These are phyloP conservation scores for Odocoileus virginianus DNA, from an alignment of 2,113 vertebrate species.

Conservation along the genomic window DNA sequence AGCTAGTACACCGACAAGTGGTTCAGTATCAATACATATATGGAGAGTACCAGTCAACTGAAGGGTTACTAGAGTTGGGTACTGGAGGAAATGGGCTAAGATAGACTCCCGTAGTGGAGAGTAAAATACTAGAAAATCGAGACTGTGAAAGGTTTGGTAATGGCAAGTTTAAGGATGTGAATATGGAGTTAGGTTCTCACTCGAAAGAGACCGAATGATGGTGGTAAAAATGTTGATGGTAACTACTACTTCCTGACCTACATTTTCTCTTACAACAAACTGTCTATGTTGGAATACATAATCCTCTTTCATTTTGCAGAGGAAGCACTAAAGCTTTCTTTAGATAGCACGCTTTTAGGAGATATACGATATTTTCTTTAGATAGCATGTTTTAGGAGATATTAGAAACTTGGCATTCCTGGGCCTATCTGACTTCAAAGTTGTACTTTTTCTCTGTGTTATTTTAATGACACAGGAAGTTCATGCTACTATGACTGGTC, in stretches of 20 bases:
- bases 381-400: neutral
- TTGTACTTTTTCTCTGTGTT: neutral
- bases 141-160: neutral
- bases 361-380: neutral
- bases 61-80: neutral
- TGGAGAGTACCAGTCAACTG: neutral
- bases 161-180: neutral
- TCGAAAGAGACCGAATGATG: neutral
- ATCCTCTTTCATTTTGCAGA: neutral
- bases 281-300: neutral
- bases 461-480: neutral
- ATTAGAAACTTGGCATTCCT: neutral
- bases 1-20: neutral
- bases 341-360: neutral
- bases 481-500: neutral
- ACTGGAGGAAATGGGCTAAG: neutral
- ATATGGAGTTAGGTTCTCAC: neutral
- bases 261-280: neutral
- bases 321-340: neutral
- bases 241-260: neutral
- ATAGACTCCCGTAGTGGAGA: neutral
- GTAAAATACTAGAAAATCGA: neutral
- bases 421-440: neutral
- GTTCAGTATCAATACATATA: neutral
- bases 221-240: fast-evolving